phyloP scores from a whole-genome alignment of 2,888 invertebrate genomes.

The Callosobruchus maculatus region DNA sequence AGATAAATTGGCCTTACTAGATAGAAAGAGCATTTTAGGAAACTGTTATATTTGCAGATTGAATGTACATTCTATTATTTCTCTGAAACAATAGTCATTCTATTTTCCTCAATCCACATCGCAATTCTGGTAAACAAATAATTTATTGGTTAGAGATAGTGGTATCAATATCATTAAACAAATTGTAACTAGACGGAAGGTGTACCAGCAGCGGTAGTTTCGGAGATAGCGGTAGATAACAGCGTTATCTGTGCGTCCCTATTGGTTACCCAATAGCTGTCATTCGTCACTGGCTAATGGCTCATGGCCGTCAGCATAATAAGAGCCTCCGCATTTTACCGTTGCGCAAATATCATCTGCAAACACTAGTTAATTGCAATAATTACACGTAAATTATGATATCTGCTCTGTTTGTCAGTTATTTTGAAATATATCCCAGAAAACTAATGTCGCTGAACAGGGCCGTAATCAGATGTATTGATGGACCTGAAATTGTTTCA shows the following conservation, averaged over 20 bases:
- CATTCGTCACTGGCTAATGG: slow-evolving; percentile 14
- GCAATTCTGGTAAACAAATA: not conserved
- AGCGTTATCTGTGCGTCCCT: not conserved
- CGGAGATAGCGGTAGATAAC: not conserved
- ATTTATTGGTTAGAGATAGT: not conserved
- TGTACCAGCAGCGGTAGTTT: not conserved
- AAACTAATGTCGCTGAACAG: slow-evolving; percentile 7
- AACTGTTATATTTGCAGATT: too few relatives aligned
- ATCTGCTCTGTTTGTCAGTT: slow-evolving; percentile 17
- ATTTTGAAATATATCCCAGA: slow-evolving; percentile 13
- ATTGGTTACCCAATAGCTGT: slow-evolving; percentile 7
- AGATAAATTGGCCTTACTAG: too few relatives aligned
- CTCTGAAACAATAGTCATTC: too few relatives aligned
- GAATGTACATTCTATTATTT: too few relatives aligned
- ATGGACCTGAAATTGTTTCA: too few relatives aligned
- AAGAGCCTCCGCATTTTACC: slow-evolving; percentile 10
- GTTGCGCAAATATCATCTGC: slow-evolving; percentile 16
- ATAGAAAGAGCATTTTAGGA: too few relatives aligned
- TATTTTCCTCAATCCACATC: too few relatives aligned
- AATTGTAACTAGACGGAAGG: not conserved
- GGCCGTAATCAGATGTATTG: not conserved
- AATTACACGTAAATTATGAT: slow-evolving; percentile 19
- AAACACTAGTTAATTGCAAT: slow-evolving; percentile 21
- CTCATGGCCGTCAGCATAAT: slow-evolving; percentile 10
- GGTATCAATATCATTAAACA: not conserved